Evolutionary conservation across 2,797 vertebrate species (phyloP).

Genomic region (Emydoidea blandingii): DNA sequence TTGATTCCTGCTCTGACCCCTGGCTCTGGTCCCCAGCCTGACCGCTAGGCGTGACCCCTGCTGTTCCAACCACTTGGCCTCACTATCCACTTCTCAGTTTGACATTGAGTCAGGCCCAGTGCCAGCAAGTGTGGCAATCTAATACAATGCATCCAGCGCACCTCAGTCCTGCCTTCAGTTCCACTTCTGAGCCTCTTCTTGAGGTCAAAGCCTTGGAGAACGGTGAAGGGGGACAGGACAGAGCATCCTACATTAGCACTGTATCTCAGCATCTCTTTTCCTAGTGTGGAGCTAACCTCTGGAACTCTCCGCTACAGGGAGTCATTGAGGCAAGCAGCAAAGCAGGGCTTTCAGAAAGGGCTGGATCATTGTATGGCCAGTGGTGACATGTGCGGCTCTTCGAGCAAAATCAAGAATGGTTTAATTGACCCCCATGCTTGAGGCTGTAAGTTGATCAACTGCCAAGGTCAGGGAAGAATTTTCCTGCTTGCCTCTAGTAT

Average conservation of each 20-base stretch:
- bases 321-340: not conserved
- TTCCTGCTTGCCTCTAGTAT: not conserved
- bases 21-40: not conserved
- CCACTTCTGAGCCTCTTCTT: not conserved
- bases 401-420: not conserved
- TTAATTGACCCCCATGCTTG: not conserved
- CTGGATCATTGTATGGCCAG: not conserved
- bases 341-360: not conserved
- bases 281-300: rapidly evolving
- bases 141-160: not conserved
- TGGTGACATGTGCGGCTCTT: not conserved
- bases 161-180: not conserved
- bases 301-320: not conserved
- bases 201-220: not conserved
- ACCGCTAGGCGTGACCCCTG: not conserved
- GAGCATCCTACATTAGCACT: not conserved
- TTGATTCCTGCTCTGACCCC: not conserved
- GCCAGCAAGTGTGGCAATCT: not conserved
- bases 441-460: not conserved
- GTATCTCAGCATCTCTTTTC: not conserved
- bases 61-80: not conserved
- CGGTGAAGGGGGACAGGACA: not conserved
- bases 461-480: not conserved
- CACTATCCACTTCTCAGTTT: not conserved
- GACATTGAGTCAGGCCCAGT: not conserved